These are phyloP conservation scores for Thunnus thynnus DNA, from an alignment of 2,113 vertebrate genomes.

Conservation along the genomic window DNA sequence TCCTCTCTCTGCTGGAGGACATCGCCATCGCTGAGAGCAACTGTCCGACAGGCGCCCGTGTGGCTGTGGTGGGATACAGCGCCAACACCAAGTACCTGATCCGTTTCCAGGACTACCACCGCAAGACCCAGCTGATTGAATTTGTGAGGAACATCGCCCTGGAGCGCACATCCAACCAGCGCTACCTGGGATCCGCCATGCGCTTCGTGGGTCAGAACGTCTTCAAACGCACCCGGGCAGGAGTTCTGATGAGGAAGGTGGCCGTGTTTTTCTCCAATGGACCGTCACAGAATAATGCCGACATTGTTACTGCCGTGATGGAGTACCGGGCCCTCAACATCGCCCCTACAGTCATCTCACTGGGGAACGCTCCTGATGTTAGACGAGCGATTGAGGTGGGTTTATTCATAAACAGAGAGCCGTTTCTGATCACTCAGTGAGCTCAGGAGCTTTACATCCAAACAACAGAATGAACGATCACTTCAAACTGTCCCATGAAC, in stretches of 20 bases:
- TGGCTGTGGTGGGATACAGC: constrained; percentile 87
- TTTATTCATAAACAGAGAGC: not conserved
- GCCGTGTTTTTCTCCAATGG: constrained; percentile 88
- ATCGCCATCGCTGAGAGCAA: constrained; percentile 87
- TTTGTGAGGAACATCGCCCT: constrained; percentile 81
- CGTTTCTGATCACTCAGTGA: too few species aligned
- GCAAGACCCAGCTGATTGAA: constrained; percentile 78
- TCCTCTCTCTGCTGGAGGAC: constrained; percentile 83
- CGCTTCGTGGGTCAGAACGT: constrained; percentile 88
- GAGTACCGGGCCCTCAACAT: constrained; percentile 87
- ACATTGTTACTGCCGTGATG: constrained; percentile 85
- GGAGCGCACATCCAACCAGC: constrained; percentile 78
- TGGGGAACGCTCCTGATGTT: constrained; percentile 80
- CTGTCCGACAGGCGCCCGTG: constrained; percentile 88
- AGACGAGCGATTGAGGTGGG: constrained; percentile 82
- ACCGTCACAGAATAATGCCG: constrained; percentile 49
- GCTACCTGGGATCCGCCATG: constrained; percentile 88
- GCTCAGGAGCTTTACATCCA: not conserved
- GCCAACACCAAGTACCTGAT: constrained; percentile 84
- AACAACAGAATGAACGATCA: too few species aligned
- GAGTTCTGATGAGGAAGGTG: constrained; percentile 87
- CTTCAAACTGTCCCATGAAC: too few species aligned
- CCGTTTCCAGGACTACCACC: constrained; percentile 88
- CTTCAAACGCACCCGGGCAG: constrained; percentile 87
- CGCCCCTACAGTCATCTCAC: constrained; percentile 83